Conservation (phyloP, 2,797 vertebrate species). For the Halcyon smyrnensis region DNA sequence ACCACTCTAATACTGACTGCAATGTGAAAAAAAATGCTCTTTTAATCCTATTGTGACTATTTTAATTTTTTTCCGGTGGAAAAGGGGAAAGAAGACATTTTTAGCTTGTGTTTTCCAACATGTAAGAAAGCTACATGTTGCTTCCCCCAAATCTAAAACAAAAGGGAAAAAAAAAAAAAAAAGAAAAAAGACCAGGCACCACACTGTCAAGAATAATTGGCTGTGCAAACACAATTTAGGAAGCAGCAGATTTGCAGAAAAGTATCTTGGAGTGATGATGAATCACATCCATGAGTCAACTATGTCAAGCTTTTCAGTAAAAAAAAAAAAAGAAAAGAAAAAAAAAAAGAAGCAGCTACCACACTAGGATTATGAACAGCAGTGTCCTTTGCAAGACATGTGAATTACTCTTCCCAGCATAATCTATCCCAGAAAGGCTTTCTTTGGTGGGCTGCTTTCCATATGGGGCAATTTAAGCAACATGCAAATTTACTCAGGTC, state of each 20-base stretch:
- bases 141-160: neutral
- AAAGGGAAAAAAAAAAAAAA: neutral
- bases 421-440: neutral
- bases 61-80: neutral
- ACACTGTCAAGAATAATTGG: conserved; percentile 55
- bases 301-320: neutral
- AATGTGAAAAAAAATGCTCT: neutral
- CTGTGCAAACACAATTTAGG: conserved; percentile 36
- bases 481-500: neutral
- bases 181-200: neutral
- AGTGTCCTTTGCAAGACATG: neutral
- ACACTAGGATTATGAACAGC: conserved; percentile 8
- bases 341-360: neutral
- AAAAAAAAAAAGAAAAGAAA: neutral
- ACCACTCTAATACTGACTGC: neutral
- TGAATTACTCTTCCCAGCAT: neutral
- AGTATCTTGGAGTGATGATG: conserved; percentile 51
- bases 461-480: neutral
- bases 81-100: neutral
- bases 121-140: neutral
- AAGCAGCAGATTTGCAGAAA: conserved; percentile 50
- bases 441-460: neutral
- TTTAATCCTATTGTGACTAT: neutral
- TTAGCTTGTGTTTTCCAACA: neutral
- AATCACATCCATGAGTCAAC: conserved; percentile 52